Evolutionary conservation across 1,140 invertebrate species (phyloP), one percentile per base, ranked within the genome.

Genomic region (Pseudachorutes palmiensis): DNA sequence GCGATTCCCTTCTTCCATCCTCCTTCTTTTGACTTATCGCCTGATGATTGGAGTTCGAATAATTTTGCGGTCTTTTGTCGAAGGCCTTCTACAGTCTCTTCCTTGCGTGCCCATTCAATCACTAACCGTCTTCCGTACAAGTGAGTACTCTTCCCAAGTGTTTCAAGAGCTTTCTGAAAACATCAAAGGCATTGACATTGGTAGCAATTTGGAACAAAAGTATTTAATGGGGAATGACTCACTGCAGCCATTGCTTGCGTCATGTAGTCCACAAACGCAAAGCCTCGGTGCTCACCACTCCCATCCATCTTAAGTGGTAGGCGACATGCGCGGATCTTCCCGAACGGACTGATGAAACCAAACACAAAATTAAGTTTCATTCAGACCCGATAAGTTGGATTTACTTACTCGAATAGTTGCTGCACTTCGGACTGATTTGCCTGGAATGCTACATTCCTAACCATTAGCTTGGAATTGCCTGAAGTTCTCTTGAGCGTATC

Each of bases 371-470:
- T 41, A 64, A 26, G 31, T 61, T 55, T 1, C n/a, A 24, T 12
- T 60, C 19, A n/a, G 59, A 58, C 19, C 67, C 65, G 29, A 65
- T 45, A 14, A 32, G 19, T 49, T 62, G 62, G 66, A 69, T 31
- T 58, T 67, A 62, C 81, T 79, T 84, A 94, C 92, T 87, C 89
- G 79, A 98, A 99, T 67, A 99, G 83, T 76, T 97, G 90, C 57
- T 84, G 81, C 36, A 99, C 81, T 87, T 99, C 97, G 71, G 88
- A 86, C 12, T 80, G 77, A 59, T 88, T 93, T 1, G 96, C 95
- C 82, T 98, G 91, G 83, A 99, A 99, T 1, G 96, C 93, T 72
- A 98, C 87, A 79, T 99, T 99, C 71, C 90, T 81, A 0, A 98
- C 89, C 1, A 98, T 79, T 69, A 99, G 92, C 81, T 98, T 98